phyloP scores from a whole-genome alignment of 2,888 invertebrate species.

The Leptopilina drosophilae region DNA sequence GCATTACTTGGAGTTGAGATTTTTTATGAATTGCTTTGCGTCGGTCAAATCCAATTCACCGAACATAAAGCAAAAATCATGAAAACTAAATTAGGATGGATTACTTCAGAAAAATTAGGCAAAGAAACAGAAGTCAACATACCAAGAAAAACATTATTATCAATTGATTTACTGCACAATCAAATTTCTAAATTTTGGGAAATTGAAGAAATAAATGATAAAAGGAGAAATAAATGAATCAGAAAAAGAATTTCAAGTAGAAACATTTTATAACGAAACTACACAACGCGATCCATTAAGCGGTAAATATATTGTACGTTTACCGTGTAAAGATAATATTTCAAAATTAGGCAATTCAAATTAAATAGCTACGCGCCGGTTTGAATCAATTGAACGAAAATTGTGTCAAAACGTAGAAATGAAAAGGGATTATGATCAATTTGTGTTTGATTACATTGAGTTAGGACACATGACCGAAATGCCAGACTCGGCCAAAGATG shows the following conservation, averaged over 20 bases:
- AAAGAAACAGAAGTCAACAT: no score
- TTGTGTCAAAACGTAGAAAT: no score
- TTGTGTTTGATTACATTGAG: background rate
- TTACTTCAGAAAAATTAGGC: background rate
- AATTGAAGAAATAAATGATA: background rate
- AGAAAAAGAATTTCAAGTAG: background rate
- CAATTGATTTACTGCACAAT: background rate
- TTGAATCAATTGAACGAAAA: background rate
- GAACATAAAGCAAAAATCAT: no score
- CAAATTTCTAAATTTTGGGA: background rate
- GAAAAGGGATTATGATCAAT: background rate
- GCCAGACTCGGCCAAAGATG: constrained; percentile 20
- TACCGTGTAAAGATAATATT: background rate
- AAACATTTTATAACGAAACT: background rate
- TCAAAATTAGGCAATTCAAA: background rate
- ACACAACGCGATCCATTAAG: background rate
- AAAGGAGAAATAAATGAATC: background rate
- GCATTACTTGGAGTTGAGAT: background rate
- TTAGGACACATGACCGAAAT: background rate
- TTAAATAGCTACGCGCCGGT: background rate
- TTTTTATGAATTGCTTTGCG: constrained; percentile 29
- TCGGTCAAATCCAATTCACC: no score
- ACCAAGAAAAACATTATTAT: background rate
- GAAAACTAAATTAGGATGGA: constrained; percentile 49
- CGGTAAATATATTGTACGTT: background rate